Evolutionary conservation across 2,888 invertebrate species (phyloP).

Genomic region (Camponotus fellah): DNA sequence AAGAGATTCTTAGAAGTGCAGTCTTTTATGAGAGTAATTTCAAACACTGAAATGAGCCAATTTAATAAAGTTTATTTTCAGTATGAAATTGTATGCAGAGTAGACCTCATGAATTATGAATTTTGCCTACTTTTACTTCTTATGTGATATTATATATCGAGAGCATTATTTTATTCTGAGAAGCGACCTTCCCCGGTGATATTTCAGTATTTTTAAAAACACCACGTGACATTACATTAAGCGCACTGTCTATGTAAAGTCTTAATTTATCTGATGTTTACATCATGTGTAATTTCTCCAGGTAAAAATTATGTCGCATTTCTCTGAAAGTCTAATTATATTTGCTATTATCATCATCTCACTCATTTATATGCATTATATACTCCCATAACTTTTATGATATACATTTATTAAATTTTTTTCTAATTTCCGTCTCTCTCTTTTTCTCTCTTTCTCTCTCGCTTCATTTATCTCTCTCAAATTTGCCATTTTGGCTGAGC

Average conservation of each 20-base stretch:
- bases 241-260: background rate
- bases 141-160: background rate
- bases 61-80: constrained; percentile 4
- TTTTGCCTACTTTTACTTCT: background rate
- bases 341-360: background rate
- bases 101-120: constrained; percentile 26
- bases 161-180: background rate
- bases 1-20: background rate
- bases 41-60: background rate
- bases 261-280: background rate
- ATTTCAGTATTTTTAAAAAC: background rate
- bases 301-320: background rate
- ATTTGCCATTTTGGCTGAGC: constrained; percentile 33
- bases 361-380: background rate
- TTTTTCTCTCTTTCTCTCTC: background rate
- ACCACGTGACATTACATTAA: background rate
- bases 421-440: constrained; percentile 39
- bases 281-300: background rate
- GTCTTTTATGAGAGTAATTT: background rate
- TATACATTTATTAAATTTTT: background rate
- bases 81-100: constrained; percentile 15
- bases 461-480: constrained; percentile 8
- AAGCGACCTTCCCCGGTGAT: background rate
- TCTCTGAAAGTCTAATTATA: background rate
- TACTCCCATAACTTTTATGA: background rate